These are phyloP conservation scores for Xylota sylvarum DNA, from an alignment of 2,888 invertebrate genomes.

Conservation along the genomic window DNA sequence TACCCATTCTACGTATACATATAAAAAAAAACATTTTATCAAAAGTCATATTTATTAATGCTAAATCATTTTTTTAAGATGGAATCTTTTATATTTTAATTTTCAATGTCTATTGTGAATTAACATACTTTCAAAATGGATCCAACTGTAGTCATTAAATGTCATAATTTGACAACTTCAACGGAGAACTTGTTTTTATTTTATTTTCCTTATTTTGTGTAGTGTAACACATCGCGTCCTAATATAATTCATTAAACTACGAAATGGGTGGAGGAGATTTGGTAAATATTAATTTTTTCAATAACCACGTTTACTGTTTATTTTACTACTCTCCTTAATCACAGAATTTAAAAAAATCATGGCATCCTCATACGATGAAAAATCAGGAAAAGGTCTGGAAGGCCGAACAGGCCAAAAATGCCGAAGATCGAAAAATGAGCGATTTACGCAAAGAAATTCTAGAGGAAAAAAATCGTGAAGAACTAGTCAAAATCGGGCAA, in stretches of 20 bases:
- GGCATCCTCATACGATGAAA: conserved; percentile 92
- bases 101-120: too few relatives aligned
- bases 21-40: too few relatives aligned
- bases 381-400: conserved; percentile 93
- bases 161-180: conserved; percentile 15
- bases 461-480: conserved; percentile 88
- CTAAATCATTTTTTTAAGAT: too few relatives aligned
- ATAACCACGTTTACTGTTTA: neutral
- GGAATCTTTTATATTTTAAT: too few relatives aligned
- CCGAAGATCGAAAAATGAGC: conserved; percentile 88
- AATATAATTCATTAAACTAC: neutral
- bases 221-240: neutral
- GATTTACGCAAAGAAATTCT: conserved; percentile 89
- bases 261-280: conserved; percentile 83
- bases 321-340: conserved; percentile 10
- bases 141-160: neutral
- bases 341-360: conserved; percentile 92
- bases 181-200: neutral
- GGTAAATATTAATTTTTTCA: conserved; percentile 78
- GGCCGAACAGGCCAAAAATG: conserved; percentile 90
- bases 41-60: too few relatives aligned
- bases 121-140: too few relatives aligned
- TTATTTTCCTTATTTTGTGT: neutral
- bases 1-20: too few relatives aligned
- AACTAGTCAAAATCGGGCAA: conserved; percentile 88